Percentiles rank a stretch among this genome's conserved stretches.
phyloP scores from a whole-genome alignment of 2,888 invertebrate species.

The Meliscaeva auricollis region DNA sequence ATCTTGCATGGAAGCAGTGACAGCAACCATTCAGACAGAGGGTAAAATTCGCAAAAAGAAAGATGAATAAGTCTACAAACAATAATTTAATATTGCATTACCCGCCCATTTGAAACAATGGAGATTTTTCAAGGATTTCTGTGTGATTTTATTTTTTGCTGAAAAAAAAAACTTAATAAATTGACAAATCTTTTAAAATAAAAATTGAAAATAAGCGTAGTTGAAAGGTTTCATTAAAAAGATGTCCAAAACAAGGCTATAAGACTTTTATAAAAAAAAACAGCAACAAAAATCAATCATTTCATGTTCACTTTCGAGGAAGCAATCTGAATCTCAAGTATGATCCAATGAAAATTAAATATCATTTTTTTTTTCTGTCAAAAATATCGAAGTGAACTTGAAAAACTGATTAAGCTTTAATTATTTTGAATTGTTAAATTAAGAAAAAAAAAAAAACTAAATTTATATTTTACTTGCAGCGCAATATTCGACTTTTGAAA shows the following conservation, averaged over 20 bases:
- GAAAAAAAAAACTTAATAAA: too few species aligned
- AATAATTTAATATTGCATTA: not conserved
- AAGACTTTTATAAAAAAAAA: constrained; percentile 8
- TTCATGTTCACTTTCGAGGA: not conserved
- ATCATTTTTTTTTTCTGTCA: not conserved
- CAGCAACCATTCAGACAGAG: constrained; percentile 96
- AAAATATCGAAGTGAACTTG: not conserved
- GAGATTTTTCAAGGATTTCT: constrained; percentile 19
- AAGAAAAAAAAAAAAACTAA: not conserved
- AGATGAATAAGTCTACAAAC: constrained; percentile 86
- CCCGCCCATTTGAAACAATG: constrained; percentile 58
- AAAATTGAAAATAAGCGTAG: not conserved
- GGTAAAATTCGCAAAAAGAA: constrained; percentile 94
- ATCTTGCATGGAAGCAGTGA: constrained; percentile 93
- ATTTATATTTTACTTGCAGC: constrained; percentile 18
- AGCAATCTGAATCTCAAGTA: constrained; percentile 2
- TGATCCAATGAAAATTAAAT: constrained; percentile 21
- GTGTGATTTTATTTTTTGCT: constrained; percentile 19
- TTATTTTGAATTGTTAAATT: constrained; percentile 1
- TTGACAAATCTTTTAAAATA: not conserved
- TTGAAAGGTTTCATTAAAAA: constrained; percentile 33
- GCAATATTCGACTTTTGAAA: constrained; percentile 44
- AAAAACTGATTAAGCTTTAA: constrained; percentile 5
- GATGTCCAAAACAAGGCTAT: constrained; percentile 12
- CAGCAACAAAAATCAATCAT: not conserved